Evolutionary conservation across 2,888 invertebrate species (phyloP).

Genomic region (Tupiocoris notatus): DNA sequence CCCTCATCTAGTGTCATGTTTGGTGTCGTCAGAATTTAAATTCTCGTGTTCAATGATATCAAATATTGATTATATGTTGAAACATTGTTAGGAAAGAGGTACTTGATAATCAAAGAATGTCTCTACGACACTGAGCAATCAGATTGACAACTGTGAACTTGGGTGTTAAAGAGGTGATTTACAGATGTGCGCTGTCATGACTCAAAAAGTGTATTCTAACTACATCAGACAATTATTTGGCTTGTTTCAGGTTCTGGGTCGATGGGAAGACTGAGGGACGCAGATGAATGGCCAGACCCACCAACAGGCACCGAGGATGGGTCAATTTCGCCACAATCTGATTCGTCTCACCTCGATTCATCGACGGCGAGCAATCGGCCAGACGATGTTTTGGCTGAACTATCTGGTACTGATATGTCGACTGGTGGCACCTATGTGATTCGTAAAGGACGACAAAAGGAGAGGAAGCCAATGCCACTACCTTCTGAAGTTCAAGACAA

Average conservation of each 20-base stretch:
- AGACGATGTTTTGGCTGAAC: constrained; percentile 50
- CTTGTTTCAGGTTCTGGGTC: constrained; percentile 73
- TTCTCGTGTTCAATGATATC: too few species aligned
- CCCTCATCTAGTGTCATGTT: too few species aligned
- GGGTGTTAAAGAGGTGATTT: too few species aligned
- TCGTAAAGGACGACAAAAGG: constrained; percentile 66
- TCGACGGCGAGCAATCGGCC: constrained; percentile 44
- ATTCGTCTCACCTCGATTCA: constrained; percentile 50
- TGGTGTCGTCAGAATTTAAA: too few species aligned
- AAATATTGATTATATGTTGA: too few species aligned
- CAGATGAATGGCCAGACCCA: constrained; percentile 74
- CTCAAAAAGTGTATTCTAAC: too few species aligned
- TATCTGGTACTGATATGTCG: constrained; percentile 57
- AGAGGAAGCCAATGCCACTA: constrained; percentile 62
- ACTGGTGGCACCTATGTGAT: constrained; percentile 78
- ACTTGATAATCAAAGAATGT: too few species aligned
- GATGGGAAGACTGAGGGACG: constrained; percentile 67
- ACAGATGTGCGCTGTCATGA: too few species aligned
- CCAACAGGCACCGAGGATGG: constrained; percentile 68
- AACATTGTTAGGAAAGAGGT: too few species aligned
- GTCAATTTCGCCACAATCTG: constrained; percentile 63
- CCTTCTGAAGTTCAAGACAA: constrained; percentile 39
- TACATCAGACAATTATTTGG: too few species aligned
- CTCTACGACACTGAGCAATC: too few species aligned
- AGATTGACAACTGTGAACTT: too few species aligned